phyloP scores from a whole-genome alignment of 2,797 vertebrate genomes.

The Sebastes kiyomatsui region DNA sequence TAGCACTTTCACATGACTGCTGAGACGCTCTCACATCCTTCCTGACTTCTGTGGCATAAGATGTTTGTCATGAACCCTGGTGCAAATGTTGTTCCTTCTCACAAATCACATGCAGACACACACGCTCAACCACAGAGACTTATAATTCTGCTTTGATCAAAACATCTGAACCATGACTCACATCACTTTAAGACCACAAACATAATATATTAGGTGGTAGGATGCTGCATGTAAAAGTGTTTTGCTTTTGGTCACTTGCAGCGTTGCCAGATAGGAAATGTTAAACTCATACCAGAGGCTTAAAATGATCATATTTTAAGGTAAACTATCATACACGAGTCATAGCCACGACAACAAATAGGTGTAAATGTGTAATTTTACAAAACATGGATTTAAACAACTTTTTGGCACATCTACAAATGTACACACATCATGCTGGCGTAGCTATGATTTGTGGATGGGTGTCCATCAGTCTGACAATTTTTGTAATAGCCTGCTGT shows the following conservation, averaged over 20 bases:
- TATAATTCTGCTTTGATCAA: neutral
- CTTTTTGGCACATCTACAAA: no score
- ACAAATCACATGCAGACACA: neutral
- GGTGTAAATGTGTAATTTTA: no score
- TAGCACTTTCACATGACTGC: conserved; percentile 15
- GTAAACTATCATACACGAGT: rapidly evolving
- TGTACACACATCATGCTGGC: no score
- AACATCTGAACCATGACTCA: neutral
- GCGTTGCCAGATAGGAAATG: no score
- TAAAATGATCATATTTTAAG: neutral
- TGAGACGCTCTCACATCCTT: neutral
- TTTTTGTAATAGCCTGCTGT: no score
- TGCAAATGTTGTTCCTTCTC: neutral
- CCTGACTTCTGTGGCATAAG: neutral
- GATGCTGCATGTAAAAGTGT: no score
- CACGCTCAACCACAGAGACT: neutral
- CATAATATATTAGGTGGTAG: neutral
- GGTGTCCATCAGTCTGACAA: no score
- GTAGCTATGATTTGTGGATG: rapidly evolving
- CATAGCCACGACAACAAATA: neutral
- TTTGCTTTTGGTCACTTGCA: neutral
- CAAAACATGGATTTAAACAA: neutral
- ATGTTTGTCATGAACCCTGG: neutral
- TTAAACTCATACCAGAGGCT: neutral
- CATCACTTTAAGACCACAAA: neutral